These are phyloP conservation scores for Drosophila repleta DNA, from an alignment of 1,140 invertebrate species.

Conservation along the genomic window DNA sequence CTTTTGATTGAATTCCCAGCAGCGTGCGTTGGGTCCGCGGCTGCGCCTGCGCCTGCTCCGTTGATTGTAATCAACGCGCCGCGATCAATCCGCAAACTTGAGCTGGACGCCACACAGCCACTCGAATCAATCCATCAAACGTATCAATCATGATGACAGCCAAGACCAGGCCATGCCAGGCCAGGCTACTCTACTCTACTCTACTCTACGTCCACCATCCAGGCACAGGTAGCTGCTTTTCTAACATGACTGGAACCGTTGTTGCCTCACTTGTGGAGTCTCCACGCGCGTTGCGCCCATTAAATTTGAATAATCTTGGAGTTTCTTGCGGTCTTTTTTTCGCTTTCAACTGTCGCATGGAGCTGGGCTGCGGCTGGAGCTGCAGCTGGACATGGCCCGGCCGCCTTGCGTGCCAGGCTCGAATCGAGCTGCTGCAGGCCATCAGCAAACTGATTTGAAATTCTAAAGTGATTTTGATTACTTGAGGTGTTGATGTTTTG, in stretches of 20 bases:
- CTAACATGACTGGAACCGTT: slow-evolving; percentile 43
- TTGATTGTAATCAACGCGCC: slow-evolving; percentile 78
- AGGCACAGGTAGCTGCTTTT: slow-evolving; percentile 38
- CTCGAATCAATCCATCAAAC: slow-evolving; percentile 83
- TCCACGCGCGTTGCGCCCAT: slow-evolving; percentile 72
- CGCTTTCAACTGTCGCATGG: slow-evolving; percentile 52
- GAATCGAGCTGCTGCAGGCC: slow-evolving; percentile 51
- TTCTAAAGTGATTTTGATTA: slow-evolving; percentile 83
- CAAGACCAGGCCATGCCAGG: slow-evolving; percentile 28
- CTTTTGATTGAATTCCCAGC: slow-evolving; percentile 83
- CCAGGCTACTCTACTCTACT: not conserved
- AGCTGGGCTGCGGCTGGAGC: slow-evolving; percentile 37
- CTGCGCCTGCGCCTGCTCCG: slow-evolving; percentile 25
- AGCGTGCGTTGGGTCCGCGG: slow-evolving; percentile 52
- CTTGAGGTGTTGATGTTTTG: slow-evolving; percentile 82
- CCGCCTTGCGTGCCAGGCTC: slow-evolving; percentile 59
- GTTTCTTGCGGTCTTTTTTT: slow-evolving; percentile 15
- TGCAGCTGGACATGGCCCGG: slow-evolving; percentile 35
- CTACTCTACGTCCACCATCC: slow-evolving; percentile 7
- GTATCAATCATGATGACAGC: slow-evolving; percentile 83
- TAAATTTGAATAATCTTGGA: slow-evolving; percentile 81
- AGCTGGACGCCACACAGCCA: slow-evolving; percentile 56
- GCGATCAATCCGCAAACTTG: slow-evolving; percentile 72
- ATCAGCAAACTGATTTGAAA: slow-evolving; percentile 73
- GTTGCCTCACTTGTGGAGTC: slow-evolving; percentile 58